Conservation (phyloP, 2,797 vertebrate genomes). For the Phaenicophaeus curvirostris region DNA sequence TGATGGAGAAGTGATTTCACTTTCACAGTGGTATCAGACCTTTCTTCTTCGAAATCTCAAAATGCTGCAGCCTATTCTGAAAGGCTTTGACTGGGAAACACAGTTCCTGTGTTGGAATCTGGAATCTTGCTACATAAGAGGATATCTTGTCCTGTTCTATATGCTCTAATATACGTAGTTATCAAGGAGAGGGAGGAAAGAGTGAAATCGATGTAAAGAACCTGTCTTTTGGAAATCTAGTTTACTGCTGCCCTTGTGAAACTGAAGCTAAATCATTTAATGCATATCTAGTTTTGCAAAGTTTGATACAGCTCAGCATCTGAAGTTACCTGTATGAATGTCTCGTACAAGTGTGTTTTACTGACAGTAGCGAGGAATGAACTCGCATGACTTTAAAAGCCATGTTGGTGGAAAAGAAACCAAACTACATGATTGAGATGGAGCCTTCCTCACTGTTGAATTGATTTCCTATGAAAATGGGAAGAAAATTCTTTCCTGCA, state of each 20-base stretch:
- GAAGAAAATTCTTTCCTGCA: not conserved
- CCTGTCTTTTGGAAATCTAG: not conserved
- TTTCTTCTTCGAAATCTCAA: not conserved
- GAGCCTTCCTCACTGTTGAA: not conserved
- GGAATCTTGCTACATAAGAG: not conserved
- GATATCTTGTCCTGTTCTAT: not conserved
- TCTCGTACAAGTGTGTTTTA: not conserved
- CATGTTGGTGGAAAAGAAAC: not conserved
- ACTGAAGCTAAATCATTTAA: not conserved
- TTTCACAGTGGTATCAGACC: not conserved
- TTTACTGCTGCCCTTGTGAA: not conserved
- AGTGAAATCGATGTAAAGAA: not conserved
- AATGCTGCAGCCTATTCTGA: not conserved
- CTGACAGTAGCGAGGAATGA: not conserved
- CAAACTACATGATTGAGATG: not conserved
- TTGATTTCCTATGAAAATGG: not conserved
- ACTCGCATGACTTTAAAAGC: not conserved
- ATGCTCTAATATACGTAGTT: not conserved
- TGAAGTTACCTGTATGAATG: not conserved
- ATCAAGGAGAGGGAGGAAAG: not conserved
- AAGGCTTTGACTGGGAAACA: constrained; percentile 8
- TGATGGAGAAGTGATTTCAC: not conserved
- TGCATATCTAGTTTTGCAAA: not conserved
- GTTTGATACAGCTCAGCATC: not conserved
- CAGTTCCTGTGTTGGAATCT: not conserved